Percentiles rank a stretch among this genome's conserved stretches.
Evolutionary conservation across 92 coral and sea anemone species (phyloP).

Genomic region (Micromussa lordhowensis): DNA sequence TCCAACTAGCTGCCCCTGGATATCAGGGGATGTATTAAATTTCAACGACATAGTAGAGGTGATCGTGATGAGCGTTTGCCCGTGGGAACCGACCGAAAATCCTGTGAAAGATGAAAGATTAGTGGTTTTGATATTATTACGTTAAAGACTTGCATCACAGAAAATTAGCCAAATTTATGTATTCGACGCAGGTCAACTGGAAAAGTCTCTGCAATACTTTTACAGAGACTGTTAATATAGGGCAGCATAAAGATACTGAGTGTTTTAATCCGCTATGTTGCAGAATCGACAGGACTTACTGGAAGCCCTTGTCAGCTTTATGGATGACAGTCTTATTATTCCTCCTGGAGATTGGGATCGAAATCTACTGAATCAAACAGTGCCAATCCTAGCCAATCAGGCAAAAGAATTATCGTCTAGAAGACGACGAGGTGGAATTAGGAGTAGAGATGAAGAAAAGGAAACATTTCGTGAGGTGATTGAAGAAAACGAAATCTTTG

Average conservation of each 20-base stretch:
- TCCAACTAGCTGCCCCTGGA: too few species aligned
- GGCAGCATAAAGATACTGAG: background rate
- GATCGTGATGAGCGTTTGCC: too few species aligned
- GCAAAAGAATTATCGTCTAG: constrained; percentile 73
- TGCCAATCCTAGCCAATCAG: constrained; percentile 84
- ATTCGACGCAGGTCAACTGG: too few species aligned
- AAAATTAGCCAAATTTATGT: too few species aligned
- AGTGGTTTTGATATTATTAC: too few species aligned
- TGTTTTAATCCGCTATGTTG: background rate
- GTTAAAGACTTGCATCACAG: too few species aligned
- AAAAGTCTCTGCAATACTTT: too few species aligned
- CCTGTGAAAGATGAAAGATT: too few species aligned
- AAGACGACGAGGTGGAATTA: constrained; percentile 66
- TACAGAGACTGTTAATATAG: too few species aligned
- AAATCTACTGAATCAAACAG: constrained; percentile 83
- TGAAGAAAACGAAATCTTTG: constrained; percentile 56
- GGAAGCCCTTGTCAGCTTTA: constrained; percentile 68
- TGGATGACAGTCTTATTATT: constrained; percentile 83
- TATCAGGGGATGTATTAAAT: too few species aligned
- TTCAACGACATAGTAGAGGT: too few species aligned
- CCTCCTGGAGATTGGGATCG: constrained; percentile 99
- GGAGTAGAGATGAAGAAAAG: constrained; percentile 13
- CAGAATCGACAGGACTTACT: constrained; percentile 80
- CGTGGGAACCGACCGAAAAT: too few species aligned
- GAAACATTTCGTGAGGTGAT: constrained; percentile 21